Conservation (phyloP, 2,113 vertebrate species). For the Bungarus multicinctus region DNA sequence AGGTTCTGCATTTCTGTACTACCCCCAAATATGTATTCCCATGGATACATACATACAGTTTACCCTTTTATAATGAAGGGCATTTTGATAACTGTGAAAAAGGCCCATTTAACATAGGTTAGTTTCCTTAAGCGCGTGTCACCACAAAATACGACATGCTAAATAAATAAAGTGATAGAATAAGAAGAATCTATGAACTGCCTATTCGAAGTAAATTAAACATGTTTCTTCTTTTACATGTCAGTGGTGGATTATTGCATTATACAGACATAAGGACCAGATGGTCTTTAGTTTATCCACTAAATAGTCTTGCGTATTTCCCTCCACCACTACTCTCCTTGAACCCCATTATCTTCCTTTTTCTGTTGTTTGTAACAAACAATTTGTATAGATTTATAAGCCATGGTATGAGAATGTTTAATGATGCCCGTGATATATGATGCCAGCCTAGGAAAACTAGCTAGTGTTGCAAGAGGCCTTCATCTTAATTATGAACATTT, state of each 20-base stretch:
- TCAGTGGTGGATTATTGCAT: constrained; percentile 42
- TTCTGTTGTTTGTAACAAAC: constrained; percentile 47
- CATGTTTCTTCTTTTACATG: not conserved
- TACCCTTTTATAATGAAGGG: not conserved
- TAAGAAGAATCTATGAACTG: not conserved
- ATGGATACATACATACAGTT: not conserved
- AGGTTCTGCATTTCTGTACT: not conserved
- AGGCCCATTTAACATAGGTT: constrained; percentile 27
- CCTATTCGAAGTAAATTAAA: not conserved
- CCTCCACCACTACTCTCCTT: constrained; percentile 39
- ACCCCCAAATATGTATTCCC: not conserved
- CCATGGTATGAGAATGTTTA: constrained; percentile 60
- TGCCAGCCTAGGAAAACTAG: constrained; percentile 67
- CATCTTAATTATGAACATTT: constrained; percentile 79
- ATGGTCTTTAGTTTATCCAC: constrained; percentile 51
- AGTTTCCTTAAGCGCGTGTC: not conserved
- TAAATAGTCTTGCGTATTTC: constrained; percentile 42
- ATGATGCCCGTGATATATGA: constrained; percentile 62
- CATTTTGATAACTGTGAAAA: constrained; percentile 14
- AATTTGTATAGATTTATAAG: constrained; percentile 62
- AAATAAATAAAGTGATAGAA: not conserved
- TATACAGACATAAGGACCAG: constrained; percentile 51
- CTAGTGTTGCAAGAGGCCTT: constrained; percentile 69
- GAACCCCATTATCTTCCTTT: constrained; percentile 53
- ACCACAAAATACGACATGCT: not conserved